These are phyloP conservation scores for Gymnothorax reevesii DNA, from an alignment of 2,797 vertebrate species.

Conservation along the genomic window DNA sequence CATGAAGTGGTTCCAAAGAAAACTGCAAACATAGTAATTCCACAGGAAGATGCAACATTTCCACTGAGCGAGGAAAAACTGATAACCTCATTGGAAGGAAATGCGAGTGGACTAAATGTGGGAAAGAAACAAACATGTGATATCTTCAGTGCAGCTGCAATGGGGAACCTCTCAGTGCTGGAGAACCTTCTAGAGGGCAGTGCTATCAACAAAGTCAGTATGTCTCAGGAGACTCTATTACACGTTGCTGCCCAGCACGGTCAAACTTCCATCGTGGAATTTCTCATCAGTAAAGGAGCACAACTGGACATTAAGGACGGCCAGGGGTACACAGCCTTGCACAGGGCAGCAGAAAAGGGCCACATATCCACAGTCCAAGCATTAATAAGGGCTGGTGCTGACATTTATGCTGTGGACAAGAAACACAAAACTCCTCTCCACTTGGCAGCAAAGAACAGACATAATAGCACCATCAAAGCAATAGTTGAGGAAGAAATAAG, in stretches of 20 bases:
- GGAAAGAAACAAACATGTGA: constrained; percentile 33
- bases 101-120: constrained; percentile 40
- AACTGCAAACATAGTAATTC: constrained; percentile 7
- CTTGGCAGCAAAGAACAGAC: constrained; percentile 62
- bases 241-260: constrained; percentile 70
- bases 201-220: constrained; percentile 55
- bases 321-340: constrained; percentile 67
- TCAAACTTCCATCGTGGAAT: constrained; percentile 56
- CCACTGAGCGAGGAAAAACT: constrained; percentile 40
- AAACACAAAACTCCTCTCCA: constrained; percentile 64
- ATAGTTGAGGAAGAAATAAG: constrained; percentile 68
- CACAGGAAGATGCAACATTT: constrained; percentile 36
- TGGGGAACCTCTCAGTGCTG: constrained; percentile 55
- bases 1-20: constrained; percentile 30
- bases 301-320: constrained; percentile 63
- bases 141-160: constrained; percentile 55
- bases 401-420: constrained; percentile 60
- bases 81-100: constrained; percentile 5
- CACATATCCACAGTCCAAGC: constrained; percentile 47
- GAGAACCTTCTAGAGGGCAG: constrained; percentile 55
- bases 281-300: constrained; percentile 69
- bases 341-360: constrained; percentile 70
- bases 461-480: constrained; percentile 52
- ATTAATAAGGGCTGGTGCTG: constrained; percentile 61
- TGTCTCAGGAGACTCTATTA: constrained; percentile 67